These are phyloP conservation scores for Germaria angustata DNA, from an alignment of 2,888 invertebrate genomes.

Conservation along the genomic window DNA sequence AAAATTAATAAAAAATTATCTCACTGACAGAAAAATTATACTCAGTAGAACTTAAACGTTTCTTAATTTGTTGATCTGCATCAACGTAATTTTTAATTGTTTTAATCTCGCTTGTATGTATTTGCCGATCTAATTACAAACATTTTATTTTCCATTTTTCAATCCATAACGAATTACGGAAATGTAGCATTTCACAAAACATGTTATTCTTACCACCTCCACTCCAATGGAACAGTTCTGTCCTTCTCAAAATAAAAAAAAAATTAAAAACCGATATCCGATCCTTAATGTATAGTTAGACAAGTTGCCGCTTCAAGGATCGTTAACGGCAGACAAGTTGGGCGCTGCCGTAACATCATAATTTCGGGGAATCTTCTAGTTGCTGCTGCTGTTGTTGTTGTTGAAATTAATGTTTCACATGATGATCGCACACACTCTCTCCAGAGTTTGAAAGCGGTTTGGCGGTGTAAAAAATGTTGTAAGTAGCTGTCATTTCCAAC, in stretches of 20 bases:
- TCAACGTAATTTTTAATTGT: conserved; percentile 45
- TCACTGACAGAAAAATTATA: conserved; percentile 5
- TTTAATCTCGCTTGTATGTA: conserved; percentile 12
- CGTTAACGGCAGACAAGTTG: conserved; percentile 77
- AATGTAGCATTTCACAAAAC: conserved; percentile 63
- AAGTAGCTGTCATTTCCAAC: conserved; percentile 80
- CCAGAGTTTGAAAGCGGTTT: conserved; percentile 49
- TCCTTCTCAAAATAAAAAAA: background rate
- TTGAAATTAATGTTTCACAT: conserved; percentile 10
- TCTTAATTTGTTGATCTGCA: conserved; percentile 7
- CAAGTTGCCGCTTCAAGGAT: conserved; percentile 67
- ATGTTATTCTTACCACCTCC: conserved; percentile 44
- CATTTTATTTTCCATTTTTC: background rate
- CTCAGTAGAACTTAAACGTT: background rate
- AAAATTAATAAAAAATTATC: conserved; percentile 31
- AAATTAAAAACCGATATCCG: conserved; percentile 35
- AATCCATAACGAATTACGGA: conserved; percentile 66
- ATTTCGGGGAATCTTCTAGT: conserved; percentile 71
- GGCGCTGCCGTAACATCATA: conserved; percentile 78
- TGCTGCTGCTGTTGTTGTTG: conserved; percentile 8
- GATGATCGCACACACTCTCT: conserved; percentile 50
- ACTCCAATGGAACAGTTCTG: background rate
- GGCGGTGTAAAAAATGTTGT: conserved; percentile 76
- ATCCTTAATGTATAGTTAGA: conserved; percentile 65
- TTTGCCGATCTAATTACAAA: conserved; percentile 57